phyloP scores from a whole-genome alignment of 2,888 invertebrate species.

The Aleiodes testaceus region DNA sequence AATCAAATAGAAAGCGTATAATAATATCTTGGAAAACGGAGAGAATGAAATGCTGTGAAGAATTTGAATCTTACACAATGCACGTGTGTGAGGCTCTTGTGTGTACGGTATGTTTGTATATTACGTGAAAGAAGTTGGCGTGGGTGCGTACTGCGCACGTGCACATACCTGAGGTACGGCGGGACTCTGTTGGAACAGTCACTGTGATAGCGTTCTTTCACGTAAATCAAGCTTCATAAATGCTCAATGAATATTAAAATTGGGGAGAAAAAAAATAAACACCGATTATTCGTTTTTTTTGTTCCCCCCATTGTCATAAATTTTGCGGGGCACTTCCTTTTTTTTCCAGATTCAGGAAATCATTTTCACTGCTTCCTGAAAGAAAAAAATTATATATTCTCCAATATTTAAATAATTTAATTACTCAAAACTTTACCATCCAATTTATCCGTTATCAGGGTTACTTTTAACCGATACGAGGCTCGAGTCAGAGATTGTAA shows the following conservation, averaged over 20 bases:
- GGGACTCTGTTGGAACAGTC: constrained; percentile 42
- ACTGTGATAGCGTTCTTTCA: constrained; percentile 13
- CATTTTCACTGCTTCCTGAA: background rate
- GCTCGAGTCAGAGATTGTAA: no score
- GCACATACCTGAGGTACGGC: constrained; percentile 38
- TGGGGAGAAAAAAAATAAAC: background rate
- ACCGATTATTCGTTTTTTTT: background rate
- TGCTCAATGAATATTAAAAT: constrained; percentile 33
- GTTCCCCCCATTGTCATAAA: background rate
- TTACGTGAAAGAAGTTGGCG: constrained; percentile 44
- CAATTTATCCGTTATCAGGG: background rate
- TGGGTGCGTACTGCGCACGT: constrained; percentile 51
- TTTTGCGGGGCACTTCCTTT: background rate
- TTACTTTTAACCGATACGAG: no score
- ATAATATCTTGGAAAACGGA: no score
- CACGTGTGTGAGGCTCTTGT: constrained; percentile 35
- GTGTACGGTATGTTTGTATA: constrained; percentile 30
- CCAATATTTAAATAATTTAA: background rate
- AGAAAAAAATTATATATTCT: background rate
- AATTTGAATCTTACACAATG: constrained; percentile 26
- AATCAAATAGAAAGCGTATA: constrained; percentile 4
- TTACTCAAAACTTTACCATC: background rate
- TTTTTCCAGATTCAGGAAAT: background rate
- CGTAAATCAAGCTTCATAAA: constrained; percentile 34
- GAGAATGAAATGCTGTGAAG: background rate